Percentiles rank a stretch among this genome's conserved stretches.
Conservation (phyloP, 2,797 vertebrate genomes). For the Hippoglossus hippoglossus region DNA sequence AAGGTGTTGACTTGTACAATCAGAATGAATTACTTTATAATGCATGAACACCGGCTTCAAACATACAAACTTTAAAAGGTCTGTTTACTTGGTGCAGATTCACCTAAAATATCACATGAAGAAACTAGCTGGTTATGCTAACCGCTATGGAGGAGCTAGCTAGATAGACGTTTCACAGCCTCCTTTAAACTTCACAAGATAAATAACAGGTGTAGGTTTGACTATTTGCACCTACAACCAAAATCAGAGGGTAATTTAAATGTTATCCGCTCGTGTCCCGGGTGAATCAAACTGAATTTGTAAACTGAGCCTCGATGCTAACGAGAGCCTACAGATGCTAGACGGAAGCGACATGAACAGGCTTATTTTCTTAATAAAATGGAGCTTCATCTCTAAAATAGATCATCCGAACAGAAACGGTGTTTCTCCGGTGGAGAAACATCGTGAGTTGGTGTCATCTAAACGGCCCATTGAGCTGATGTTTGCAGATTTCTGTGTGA, state of each 20-base stretch:
- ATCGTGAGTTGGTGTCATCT: neutral
- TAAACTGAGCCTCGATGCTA: slow-evolving; percentile 7
- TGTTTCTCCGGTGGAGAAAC: neutral
- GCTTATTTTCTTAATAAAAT: slow-evolving; percentile 2
- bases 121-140: slow-evolving; percentile 25
- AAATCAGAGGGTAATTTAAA: accelerated
- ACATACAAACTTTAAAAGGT: neutral
- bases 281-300: neutral
- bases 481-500: slow-evolving; percentile 72
- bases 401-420: neutral
- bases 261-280: accelerated
- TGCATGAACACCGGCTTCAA: no score
- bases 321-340: neutral
- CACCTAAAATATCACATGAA: neutral
- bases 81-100: neutral
- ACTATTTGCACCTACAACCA: accelerated
- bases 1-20: no score
- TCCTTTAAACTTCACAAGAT: no score
- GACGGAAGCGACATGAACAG: neutral
- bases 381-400: slow-evolving; percentile 48
- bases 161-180: neutral
- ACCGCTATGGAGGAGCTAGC: neutral
- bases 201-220: no score
- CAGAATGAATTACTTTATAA: no score
- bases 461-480: slow-evolving; percentile 66